phyloP scores from a whole-genome alignment of 2,113 vertebrate species.

The Camelus dromedarius region DNA sequence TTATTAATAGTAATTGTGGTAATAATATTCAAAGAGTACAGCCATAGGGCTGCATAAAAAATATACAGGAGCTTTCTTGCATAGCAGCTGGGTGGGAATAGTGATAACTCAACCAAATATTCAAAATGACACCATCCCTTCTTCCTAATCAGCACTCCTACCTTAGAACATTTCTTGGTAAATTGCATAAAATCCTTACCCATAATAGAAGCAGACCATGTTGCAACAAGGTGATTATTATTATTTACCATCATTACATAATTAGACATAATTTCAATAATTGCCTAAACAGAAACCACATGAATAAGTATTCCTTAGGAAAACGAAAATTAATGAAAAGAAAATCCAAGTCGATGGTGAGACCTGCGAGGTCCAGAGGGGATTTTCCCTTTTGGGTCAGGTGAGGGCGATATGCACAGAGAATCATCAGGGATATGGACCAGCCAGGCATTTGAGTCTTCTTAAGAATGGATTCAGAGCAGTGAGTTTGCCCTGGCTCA shows the following conservation, averaged over 20 bases:
- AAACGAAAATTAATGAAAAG: constrained; percentile 56
- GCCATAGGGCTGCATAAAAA: background rate
- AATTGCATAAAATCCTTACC: constrained; percentile 64
- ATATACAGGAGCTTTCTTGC: background rate
- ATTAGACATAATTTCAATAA: constrained; percentile 80
- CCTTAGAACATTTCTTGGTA: constrained; percentile 68
- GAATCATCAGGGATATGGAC: background rate
- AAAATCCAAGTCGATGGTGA: background rate
- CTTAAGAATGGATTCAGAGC: background rate
- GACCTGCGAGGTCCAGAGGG: background rate
- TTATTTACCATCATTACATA: constrained; percentile 77
- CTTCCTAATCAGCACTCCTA: background rate
- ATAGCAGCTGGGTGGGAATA: background rate
- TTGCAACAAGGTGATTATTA: constrained; percentile 76
- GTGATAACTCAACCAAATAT: constrained; percentile 17
- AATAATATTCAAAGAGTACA: constrained; percentile 37
- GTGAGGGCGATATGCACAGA: background rate
- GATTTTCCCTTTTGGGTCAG: background rate
- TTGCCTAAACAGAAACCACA: constrained; percentile 63
- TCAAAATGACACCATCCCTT: background rate
- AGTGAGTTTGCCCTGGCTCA: background rate
- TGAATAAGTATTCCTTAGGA: constrained; percentile 61
- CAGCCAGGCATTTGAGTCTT: background rate
- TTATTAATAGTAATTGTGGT: constrained; percentile 15
- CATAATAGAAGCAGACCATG: constrained; percentile 69